Conservation (phyloP, 2,113 vertebrate genomes). For the Herpailurus yagouaroundi region DNA sequence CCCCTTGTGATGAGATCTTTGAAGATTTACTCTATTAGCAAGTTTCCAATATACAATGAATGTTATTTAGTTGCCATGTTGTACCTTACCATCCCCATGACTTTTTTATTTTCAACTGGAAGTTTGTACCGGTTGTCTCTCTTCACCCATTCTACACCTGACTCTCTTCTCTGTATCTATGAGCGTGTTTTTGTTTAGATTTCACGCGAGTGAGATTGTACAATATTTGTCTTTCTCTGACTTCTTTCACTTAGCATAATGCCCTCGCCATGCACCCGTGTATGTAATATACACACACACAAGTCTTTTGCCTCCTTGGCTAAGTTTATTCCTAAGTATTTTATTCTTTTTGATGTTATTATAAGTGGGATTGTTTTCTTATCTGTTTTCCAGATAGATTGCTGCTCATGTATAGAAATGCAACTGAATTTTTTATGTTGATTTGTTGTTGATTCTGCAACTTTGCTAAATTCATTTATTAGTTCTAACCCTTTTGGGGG, state of each 20-base stretch:
- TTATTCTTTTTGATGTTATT: neutral
- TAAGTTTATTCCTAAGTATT: neutral
- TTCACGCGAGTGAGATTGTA: neutral
- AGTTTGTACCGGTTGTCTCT: neutral
- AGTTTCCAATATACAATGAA: neutral
- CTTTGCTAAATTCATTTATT: neutral
- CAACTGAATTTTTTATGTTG: neutral
- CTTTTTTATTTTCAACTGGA: neutral
- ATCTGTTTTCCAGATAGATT: neutral
- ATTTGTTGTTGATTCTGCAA: neutral
- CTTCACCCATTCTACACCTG: neutral
- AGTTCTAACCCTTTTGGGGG: neutral
- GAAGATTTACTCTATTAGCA: neutral
- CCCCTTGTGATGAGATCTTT: neutral
- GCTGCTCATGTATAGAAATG: neutral
- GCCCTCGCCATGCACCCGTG: neutral
- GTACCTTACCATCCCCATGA: neutral
- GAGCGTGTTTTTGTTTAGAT: neutral
- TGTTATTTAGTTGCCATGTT: neutral
- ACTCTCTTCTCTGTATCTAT: neutral
- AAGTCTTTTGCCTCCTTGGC: neutral
- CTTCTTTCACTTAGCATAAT: neutral
- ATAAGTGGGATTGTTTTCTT: neutral
- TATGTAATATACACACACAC: neutral
- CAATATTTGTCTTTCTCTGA: neutral